Conservation (phyloP, 2,113 vertebrate genomes). For the Aldabrachelys gigantea region DNA sequence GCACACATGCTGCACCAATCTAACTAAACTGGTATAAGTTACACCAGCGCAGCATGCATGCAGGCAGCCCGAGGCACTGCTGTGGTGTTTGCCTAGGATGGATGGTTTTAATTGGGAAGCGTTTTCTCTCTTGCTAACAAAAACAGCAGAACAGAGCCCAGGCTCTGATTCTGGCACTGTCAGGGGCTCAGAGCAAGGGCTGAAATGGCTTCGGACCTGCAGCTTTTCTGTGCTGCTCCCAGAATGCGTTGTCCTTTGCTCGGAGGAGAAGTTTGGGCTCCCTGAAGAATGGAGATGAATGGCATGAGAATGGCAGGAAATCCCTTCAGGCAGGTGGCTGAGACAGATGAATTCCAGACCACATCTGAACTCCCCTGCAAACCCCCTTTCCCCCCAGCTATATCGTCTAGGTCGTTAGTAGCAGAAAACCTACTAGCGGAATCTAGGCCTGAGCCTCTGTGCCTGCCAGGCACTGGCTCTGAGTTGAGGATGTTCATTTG, state of each 20-base stretch:
- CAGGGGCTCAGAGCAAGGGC: neutral
- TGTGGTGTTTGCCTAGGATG: neutral
- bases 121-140: neutral
- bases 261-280: neutral
- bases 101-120: neutral
- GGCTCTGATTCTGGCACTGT: neutral
- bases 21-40: neutral
- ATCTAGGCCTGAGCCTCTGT: neutral
- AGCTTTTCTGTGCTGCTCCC: neutral
- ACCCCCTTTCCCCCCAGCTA: no score
- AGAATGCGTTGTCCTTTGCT: neutral
- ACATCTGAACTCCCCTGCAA: neutral
- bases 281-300: neutral
- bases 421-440: neutral
- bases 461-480: no score
- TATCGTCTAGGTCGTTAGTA: neutral
- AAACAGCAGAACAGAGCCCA: neutral
- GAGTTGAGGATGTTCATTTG: neutral
- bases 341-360: neutral
- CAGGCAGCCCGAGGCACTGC: neutral
- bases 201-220: neutral
- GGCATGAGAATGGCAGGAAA: no score
- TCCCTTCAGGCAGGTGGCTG: neutral
- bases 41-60: neutral
- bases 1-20: neutral